A percentile compares a stretch with the other conserved stretches of the same genome.
Conservation (phyloP, 2,888 invertebrate genomes). For the Campoplex capitator region DNA sequence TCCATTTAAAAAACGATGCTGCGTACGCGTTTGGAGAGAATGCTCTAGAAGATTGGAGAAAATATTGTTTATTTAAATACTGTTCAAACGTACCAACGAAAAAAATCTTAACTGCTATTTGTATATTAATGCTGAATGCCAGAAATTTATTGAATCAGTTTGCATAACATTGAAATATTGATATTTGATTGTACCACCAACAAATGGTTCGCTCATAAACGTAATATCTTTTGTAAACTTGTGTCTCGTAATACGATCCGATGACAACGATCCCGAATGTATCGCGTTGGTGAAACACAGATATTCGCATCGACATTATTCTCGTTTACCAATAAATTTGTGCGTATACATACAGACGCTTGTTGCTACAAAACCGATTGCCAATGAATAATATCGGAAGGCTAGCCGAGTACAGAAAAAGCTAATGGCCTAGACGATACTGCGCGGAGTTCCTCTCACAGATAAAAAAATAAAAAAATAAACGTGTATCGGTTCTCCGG, state of each 20-base stretch:
- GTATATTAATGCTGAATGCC: not conserved
- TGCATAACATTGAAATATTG: not conserved
- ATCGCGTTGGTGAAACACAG: not conserved
- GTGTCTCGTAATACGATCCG: constrained; percentile 18
- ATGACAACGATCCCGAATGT: constrained; percentile 21
- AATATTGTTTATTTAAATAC: too few species aligned
- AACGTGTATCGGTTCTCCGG: constrained; percentile 44
- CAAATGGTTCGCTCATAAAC: not conserved
- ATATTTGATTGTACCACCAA: not conserved
- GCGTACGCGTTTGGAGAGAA: too few species aligned
- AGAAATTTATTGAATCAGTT: not conserved
- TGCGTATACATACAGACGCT: constrained; percentile 31
- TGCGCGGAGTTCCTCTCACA: constrained; percentile 42
- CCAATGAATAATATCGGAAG: constrained; percentile 58
- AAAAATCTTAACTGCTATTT: not conserved
- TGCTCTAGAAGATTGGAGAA: not conserved
- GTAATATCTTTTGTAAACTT: not conserved
- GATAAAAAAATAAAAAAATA: constrained; percentile 36
- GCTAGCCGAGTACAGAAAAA: constrained; percentile 4
- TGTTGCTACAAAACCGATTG: constrained; percentile 52
- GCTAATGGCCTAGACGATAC: constrained; percentile 59
- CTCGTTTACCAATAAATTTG: constrained; percentile 17
- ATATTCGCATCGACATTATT: constrained; percentile 19
- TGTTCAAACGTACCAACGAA: not conserved
- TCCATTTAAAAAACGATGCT: too few species aligned